Percentiles rank a stretch among this genome's conserved stretches.
These are phyloP conservation scores for Stenchaetothrips biformis DNA, from an alignment of 2,888 invertebrate genomes.

Conservation along the genomic window DNA sequence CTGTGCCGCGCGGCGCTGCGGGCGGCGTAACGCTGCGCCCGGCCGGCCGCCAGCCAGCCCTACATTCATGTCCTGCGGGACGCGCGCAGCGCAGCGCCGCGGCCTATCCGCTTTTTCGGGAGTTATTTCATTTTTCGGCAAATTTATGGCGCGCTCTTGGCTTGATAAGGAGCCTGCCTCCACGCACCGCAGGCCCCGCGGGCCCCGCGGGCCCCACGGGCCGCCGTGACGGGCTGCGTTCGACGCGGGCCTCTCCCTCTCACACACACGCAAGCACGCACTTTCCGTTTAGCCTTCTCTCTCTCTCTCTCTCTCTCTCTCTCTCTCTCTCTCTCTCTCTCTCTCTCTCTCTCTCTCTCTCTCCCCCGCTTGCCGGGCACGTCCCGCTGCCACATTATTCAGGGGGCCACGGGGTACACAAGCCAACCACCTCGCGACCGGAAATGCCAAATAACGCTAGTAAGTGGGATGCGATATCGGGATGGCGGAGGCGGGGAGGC, in stretches of 20 bases:
- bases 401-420: not conserved
- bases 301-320: no score
- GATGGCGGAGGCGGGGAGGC: no score
- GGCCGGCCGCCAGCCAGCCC: not conserved
- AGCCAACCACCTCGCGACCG: not conserved
- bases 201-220: no score
- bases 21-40: not conserved
- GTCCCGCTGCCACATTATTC: not conserved
- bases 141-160: not conserved
- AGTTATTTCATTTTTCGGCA: not conserved
- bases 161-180: not conserved
- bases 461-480: not conserved
- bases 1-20: no score
- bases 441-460: not conserved
- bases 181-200: not conserved
- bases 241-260: not conserved
- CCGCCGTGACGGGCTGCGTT: not conserved
- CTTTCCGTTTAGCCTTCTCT: no score
- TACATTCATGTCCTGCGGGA: not conserved
- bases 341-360: no score
- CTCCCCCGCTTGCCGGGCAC: no score
- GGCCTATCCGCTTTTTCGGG: slow-evolving; percentile 1
- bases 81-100: not conserved
- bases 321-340: no score
- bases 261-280: no score